Percentiles rank a stretch among this genome's conserved stretches.
phyloP scores from a whole-genome alignment of 2,113 vertebrate species.

The Tupaia tana region DNA sequence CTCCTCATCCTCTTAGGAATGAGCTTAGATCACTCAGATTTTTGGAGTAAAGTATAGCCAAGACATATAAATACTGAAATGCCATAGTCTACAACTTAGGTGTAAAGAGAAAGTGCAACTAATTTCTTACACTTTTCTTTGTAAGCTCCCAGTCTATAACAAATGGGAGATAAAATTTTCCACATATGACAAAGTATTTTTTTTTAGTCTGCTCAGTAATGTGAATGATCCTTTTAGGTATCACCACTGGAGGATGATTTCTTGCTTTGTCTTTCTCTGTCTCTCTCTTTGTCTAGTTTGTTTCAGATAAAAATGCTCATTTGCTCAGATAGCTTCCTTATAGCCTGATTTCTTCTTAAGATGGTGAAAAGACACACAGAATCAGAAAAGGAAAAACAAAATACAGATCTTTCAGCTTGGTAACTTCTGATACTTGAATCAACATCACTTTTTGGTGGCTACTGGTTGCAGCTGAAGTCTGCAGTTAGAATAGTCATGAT shows the following conservation, averaged over 20 bases:
- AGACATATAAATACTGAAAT: neutral
- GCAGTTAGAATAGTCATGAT: fast-evolving
- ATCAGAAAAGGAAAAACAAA: neutral
- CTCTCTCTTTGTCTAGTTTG: neutral
- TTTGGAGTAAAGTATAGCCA: neutral
- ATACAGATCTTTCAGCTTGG: neutral
- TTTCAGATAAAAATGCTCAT: conserved; percentile 11
- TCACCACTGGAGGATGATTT: too few relatives aligned
- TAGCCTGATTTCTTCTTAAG: neutral
- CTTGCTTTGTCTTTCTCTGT: too few relatives aligned
- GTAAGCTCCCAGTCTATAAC: neutral
- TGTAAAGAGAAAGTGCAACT: neutral
- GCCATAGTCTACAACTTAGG: neutral
- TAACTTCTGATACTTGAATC: neutral
- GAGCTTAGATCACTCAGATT: neutral
- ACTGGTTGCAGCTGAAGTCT: neutral
- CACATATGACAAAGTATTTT: neutral
- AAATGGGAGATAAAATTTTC: neutral
- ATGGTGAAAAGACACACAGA: neutral
- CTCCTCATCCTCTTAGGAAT: neutral
- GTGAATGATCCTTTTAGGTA: neutral
- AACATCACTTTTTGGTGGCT: neutral
- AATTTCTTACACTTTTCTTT: neutral
- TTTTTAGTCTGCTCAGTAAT: neutral
- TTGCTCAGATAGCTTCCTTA: neutral